These are phyloP conservation scores for Hirtodrosophila histrioides DNA, from an alignment of 2,888 invertebrate species.

Conservation along the genomic window DNA sequence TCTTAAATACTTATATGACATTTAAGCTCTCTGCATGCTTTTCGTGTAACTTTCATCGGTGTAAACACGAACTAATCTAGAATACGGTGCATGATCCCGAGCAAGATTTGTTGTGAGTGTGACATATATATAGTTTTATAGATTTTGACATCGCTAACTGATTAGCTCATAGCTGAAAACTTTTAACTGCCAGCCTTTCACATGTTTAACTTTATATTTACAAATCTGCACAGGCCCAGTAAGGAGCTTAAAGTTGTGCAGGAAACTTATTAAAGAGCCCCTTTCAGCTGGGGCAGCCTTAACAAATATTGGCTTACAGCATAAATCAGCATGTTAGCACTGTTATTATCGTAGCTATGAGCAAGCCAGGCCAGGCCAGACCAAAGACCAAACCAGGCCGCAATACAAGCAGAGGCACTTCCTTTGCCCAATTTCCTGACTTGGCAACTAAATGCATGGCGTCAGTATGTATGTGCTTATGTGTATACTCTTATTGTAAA, in stretches of 20 bases:
- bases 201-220: neutral
- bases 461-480: conserved; percentile 7
- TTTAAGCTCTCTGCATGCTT: too few species aligned
- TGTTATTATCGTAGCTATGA: conserved; percentile 62
- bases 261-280: conserved; percentile 37
- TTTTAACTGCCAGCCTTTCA: neutral
- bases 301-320: conserved; percentile 63
- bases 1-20: too few species aligned
- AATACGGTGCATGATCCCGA: too few species aligned
- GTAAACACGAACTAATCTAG: too few species aligned
- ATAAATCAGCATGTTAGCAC: conserved; percentile 73
- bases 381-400: conserved; percentile 10
- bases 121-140: too few species aligned
- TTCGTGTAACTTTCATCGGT: too few species aligned
- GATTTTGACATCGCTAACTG: neutral
- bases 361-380: conserved; percentile 21
- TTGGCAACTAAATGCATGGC: conserved; percentile 39
- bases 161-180: neutral
- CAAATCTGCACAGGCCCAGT: neutral
- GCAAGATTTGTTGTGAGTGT: too few species aligned
- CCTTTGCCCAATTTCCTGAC: conserved; percentile 53
- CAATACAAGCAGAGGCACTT: conserved; percentile 34
- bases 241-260: conserved; percentile 39
- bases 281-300: conserved; percentile 29
- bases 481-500: conserved; percentile 32